Conservation (phyloP, 2,888 invertebrate species). For the Drosophila fulvimacula region DNA sequence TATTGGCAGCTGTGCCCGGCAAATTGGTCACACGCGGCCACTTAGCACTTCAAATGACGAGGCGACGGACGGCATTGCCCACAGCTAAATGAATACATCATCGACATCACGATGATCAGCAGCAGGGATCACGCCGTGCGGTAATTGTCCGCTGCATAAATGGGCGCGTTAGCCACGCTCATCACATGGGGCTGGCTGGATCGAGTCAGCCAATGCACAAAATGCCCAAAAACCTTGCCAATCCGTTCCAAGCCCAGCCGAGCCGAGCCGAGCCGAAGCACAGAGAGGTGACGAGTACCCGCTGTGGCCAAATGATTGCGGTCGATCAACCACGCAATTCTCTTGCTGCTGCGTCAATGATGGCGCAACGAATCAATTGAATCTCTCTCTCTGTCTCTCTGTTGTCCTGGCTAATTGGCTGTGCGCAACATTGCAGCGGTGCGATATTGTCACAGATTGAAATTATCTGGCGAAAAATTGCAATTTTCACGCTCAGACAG, state of each 20-base stretch:
- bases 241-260: constrained; percentile 9
- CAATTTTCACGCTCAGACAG: constrained; percentile 60
- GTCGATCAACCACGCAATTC: constrained; percentile 60
- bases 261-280: constrained; percentile 17
- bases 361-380: constrained; percentile 75
- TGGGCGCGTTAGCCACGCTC: constrained; percentile 53
- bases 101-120: constrained; percentile 9
- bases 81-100: constrained; percentile 57
- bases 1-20: constrained; percentile 62
- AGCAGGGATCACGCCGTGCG: constrained; percentile 29
- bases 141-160: constrained; percentile 18
- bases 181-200: constrained; percentile 47
- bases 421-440: constrained; percentile 5
- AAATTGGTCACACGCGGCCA: constrained; percentile 78
- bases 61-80: constrained; percentile 12
- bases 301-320: constrained; percentile 80
- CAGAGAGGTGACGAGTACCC: constrained; percentile 50
- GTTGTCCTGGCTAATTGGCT: constrained; percentile 7
- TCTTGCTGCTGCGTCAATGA: constrained; percentile 19
- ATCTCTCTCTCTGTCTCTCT: background rate
- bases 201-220: constrained; percentile 16
- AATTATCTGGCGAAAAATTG: constrained; percentile 75
- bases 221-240: constrained; percentile 4
- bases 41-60: constrained; percentile 68
- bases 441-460: constrained; percentile 56